phyloP scores from a whole-genome alignment of 2,113 vertebrate species.

The Rhadina sibilatrix region DNA sequence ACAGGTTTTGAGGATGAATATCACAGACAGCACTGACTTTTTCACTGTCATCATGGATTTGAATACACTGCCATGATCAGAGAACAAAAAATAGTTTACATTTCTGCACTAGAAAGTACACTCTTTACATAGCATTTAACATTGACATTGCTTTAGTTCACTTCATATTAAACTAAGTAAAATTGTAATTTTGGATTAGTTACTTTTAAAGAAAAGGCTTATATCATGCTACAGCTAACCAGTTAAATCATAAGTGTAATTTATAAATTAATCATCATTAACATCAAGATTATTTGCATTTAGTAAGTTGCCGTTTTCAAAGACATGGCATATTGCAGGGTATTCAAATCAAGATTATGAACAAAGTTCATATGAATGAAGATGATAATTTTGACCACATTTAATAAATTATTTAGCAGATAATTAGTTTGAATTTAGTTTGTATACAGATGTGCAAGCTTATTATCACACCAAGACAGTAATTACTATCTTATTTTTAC shows the following conservation, averaged over 20 bases:
- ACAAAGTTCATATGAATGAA: not conserved
- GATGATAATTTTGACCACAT: not conserved
- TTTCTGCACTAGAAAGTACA: not conserved
- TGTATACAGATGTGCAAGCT: not conserved
- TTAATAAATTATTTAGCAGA: slow-evolving; percentile 17
- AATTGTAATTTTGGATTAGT: not conserved
- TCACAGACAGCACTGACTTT: not conserved
- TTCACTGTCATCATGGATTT: not conserved
- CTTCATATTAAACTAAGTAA: not conserved
- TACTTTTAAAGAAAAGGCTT: not conserved
- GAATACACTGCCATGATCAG: not conserved
- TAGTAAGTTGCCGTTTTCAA: not conserved
- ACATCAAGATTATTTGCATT: not conserved
- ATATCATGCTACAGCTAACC: not conserved
- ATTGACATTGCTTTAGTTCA: not conserved
- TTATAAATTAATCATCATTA: not conserved
- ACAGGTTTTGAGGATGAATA: not conserved
- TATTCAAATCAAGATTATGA: not conserved
- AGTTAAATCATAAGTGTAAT: not conserved
- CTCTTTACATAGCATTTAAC: not conserved
- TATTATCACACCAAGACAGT: not conserved
- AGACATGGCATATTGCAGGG: not conserved
- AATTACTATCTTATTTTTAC: not conserved
- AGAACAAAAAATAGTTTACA: not conserved
- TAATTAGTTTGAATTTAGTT: not conserved